phyloP scores from a whole-genome alignment of 2,888 invertebrate species.

The Drosophila maculinotata region DNA sequence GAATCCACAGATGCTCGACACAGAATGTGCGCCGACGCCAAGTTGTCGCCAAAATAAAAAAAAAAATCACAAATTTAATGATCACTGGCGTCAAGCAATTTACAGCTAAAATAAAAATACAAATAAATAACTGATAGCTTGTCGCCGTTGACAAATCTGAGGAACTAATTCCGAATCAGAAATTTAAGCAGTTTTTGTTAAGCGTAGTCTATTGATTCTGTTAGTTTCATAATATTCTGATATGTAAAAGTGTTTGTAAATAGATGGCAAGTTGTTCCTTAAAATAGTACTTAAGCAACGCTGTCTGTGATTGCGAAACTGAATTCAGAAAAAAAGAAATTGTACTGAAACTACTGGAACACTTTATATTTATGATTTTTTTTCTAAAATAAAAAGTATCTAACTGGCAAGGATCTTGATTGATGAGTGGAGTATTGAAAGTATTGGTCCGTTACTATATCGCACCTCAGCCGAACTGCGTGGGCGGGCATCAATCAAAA shows the following conservation, averaged over 20 bases:
- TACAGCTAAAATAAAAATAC: slow-evolving; percentile 66
- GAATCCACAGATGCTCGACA: slow-evolving; percentile 15
- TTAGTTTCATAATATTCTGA: no score
- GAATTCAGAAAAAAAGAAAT: no score
- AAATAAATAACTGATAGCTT: slow-evolving; percentile 63
- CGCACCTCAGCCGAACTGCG: not conserved
- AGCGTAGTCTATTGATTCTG: no score
- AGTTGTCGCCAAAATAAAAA: slow-evolving; percentile 22
- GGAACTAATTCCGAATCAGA: slow-evolving; percentile 44
- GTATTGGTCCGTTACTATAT: no score
- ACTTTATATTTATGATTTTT: no score
- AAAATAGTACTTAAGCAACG: no score
- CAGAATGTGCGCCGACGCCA: slow-evolving; percentile 43
- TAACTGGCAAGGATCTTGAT: no score
- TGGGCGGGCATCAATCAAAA: slow-evolving; percentile 41
- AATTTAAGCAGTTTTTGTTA: not conserved
- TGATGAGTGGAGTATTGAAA: no score
- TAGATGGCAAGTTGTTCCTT: no score
- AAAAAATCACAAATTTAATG: slow-evolving; percentile 44
- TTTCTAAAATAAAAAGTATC: no score
- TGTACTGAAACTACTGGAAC: no score
- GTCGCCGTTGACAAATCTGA: slow-evolving; percentile 56
- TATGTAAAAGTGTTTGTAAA: not conserved
- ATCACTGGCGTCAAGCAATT: slow-evolving; percentile 75
- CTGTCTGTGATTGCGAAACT: no score